phyloP scores from a whole-genome alignment of 2,797 vertebrate genomes.

The Numenius phaeopus region DNA sequence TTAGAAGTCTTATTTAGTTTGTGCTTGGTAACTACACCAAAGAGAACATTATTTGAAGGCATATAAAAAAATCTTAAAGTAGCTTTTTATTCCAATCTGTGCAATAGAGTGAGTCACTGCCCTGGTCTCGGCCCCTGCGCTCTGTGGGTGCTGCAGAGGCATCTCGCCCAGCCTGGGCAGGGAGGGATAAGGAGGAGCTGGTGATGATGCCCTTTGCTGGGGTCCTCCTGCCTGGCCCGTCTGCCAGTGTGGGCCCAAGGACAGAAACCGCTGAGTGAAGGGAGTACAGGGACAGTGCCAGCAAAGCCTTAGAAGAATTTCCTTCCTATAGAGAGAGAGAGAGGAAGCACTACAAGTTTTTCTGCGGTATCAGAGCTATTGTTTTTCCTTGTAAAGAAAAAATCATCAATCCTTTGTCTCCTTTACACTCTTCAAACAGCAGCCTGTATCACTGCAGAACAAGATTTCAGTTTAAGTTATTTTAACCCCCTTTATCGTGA shows the following conservation, averaged over 20 bases:
- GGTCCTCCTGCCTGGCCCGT: neutral
- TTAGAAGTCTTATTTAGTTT: slow-evolving; percentile 31
- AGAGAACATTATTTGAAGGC: neutral
- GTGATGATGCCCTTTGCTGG: neutral
- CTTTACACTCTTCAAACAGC: neutral
- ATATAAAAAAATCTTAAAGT: slow-evolving; percentile 4
- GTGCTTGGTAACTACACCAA: slow-evolving; percentile 1
- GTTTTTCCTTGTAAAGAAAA: neutral
- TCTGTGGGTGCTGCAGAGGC: neutral
- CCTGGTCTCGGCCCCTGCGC: neutral
- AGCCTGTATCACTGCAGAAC: neutral
- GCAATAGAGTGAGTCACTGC: neutral
- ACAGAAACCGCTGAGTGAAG: neutral
- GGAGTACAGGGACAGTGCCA: neutral
- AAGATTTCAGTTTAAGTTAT: neutral
- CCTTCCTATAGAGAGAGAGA: neutral
- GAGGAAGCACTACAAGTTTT: neutral
- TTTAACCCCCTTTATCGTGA: neutral
- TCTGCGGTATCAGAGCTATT: neutral
- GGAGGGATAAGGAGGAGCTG: neutral
- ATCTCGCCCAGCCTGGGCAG: neutral
- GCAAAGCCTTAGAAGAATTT: neutral
- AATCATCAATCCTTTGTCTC: neutral
- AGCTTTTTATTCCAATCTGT: neutral
- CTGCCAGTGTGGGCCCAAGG: neutral